Conservation (phyloP, 92 coral and sea anemone species). For the Hydrozoanthus gracilis region DNA sequence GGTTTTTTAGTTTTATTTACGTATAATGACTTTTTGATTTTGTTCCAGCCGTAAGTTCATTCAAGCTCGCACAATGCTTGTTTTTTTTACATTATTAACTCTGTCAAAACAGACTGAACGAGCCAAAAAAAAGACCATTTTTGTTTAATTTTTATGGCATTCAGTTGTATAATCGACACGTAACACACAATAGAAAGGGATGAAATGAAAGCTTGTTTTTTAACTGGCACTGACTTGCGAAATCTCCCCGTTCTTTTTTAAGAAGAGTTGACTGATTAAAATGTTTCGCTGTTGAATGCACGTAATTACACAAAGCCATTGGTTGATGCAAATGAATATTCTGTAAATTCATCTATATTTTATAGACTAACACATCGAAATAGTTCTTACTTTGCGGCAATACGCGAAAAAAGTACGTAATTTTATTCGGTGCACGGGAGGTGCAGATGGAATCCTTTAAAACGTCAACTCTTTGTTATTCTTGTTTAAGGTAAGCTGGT, state of each 20-base stretch:
- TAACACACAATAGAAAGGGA: not conserved
- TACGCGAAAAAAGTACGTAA: not conserved
- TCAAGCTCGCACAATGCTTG: not conserved
- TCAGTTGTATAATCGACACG: not conserved
- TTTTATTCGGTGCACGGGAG: not conserved
- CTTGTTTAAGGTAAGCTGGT: not conserved
- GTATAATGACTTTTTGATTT: slow-evolving; percentile 18
- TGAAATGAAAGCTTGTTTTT: not conserved
- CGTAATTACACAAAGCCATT: slow-evolving; percentile 32
- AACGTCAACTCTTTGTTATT: not conserved
- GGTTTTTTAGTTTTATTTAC: not conserved
- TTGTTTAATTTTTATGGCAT: not conserved
- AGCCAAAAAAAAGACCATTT: not conserved
- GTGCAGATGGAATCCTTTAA: not conserved
- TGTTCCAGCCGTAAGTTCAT: not conserved
- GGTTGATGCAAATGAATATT: slow-evolving; percentile 46
- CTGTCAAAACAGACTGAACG: slow-evolving; percentile 12
- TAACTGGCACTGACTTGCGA: not conserved
- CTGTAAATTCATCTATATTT: slow-evolving; percentile 47
- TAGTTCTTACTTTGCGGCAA: not conserved
- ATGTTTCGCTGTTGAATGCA: slow-evolving; percentile 28
- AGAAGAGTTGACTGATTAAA: slow-evolving; percentile 27
- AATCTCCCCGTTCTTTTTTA: not conserved
- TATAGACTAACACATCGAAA: slow-evolving; percentile 3
- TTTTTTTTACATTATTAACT: not conserved